Evolutionary conservation across 2,113 vertebrate species (phyloP).

Genomic region (Pollimyrus isidori): DNA sequence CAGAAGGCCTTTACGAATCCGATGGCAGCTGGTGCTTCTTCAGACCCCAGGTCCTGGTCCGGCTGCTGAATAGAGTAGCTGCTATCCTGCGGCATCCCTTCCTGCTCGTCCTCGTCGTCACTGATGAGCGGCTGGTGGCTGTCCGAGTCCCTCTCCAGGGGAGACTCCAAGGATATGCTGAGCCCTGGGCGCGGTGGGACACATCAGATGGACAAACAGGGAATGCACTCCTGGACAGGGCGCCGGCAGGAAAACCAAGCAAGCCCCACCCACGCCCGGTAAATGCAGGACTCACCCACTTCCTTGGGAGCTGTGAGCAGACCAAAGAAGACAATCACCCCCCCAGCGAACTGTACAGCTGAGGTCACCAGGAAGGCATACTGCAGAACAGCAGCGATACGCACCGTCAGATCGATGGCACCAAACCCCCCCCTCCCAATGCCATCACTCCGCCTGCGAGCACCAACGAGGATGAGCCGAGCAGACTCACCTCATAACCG

Average conservation of each 20-base stretch:
- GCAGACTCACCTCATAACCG: slow-evolving; percentile 78
- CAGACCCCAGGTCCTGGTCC: slow-evolving; percentile 36
- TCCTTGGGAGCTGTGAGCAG: slow-evolving; percentile 87
- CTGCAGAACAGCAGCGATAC: slow-evolving; percentile 47
- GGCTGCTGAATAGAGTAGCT: slow-evolving; percentile 58
- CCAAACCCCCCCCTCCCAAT: neutral
- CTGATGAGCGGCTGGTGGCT: slow-evolving; percentile 80
- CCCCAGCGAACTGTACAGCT: slow-evolving; percentile 87
- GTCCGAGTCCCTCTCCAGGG: slow-evolving; percentile 68
- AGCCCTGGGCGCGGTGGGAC: slow-evolving; percentile 44
- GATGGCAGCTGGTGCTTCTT: slow-evolving; percentile 52
- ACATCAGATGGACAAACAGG: slow-evolving; percentile 40
- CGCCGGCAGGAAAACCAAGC: neutral
- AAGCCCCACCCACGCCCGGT: neutral
- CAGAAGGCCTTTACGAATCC: slow-evolving; percentile 83
- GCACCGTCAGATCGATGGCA: neutral
- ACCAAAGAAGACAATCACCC: slow-evolving; percentile 88
- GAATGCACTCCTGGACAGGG: neutral
- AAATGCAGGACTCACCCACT: slow-evolving; percentile 70
- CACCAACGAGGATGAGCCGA: neutral
- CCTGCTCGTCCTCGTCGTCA: slow-evolving; percentile 51
- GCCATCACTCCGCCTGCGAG: neutral
- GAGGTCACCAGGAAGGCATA: slow-evolving; percentile 94
- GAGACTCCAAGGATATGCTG: slow-evolving; percentile 36
- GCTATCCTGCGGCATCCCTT: slow-evolving; percentile 52